phyloP scores from a whole-genome alignment of 2,888 invertebrate species.

The Amiota minor region DNA sequence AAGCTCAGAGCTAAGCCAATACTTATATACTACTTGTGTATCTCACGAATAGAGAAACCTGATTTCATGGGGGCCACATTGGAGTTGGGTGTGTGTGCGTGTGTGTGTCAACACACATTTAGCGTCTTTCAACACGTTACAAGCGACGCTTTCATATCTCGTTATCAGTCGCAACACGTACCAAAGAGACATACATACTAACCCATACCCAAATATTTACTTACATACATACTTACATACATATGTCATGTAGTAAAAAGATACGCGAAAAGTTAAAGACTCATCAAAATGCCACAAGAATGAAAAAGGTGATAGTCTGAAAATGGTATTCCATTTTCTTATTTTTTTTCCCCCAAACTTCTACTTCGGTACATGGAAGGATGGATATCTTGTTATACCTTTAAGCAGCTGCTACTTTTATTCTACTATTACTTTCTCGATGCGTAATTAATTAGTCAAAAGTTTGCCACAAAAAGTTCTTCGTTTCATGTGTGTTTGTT shows the following conservation, averaged over 20 bases:
- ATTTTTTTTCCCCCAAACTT: background rate
- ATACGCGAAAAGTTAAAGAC: background rate
- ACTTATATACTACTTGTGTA: background rate
- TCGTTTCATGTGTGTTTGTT: background rate
- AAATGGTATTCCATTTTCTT: background rate
- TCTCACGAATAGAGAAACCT: too few species aligned
- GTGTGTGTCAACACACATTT: slow-evolving; percentile 43
- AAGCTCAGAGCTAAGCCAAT: slow-evolving; percentile 8
- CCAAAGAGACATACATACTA: slow-evolving; percentile 29
- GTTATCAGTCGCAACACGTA: slow-evolving; percentile 55
- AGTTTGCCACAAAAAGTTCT: slow-evolving; percentile 40
- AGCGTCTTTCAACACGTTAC: slow-evolving; percentile 11
- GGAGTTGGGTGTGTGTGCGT: slow-evolving; percentile 52
- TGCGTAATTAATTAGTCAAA: slow-evolving; percentile 58
- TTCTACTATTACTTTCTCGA: slow-evolving; percentile 24
- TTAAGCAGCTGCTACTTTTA: slow-evolving; percentile 43
- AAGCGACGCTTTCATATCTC: slow-evolving; percentile 3
- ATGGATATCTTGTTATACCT: slow-evolving; percentile 30
- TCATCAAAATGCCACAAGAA: slow-evolving; percentile 14
- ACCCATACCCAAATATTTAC: background rate
- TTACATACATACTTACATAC: background rate
- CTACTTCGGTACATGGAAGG: background rate
- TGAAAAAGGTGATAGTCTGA: background rate
- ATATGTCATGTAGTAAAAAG: background rate
- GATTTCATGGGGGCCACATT: slow-evolving; percentile 4